Conservation (phyloP, 1,140 invertebrate species). For the Sipha flava region DNA sequence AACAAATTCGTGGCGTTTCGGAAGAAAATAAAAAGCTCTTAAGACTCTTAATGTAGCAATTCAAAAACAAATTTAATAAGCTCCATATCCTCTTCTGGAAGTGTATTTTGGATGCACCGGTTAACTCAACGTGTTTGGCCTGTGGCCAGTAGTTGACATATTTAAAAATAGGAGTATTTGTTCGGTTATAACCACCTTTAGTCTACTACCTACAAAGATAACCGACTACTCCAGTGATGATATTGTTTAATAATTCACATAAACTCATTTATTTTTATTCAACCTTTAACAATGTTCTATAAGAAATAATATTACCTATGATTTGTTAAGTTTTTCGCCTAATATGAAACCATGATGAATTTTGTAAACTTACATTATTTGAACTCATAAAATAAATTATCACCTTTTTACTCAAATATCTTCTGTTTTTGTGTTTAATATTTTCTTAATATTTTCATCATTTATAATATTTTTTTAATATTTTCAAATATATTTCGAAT, state of each 20-base stretch:
- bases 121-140: not conserved
- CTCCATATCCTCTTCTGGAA: not conserved
- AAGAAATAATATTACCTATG: no score
- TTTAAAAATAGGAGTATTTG: slow-evolving; percentile 16
- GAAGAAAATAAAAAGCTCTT: not conserved
- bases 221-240: not conserved
- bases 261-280: no score
- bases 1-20: not conserved
- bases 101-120: slow-evolving; percentile 3
- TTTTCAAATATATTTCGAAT: not conserved
- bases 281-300: no score
- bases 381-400: no score
- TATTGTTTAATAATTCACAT: no score
- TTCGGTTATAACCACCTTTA: not conserved
- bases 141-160: not conserved
- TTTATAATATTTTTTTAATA: not conserved
- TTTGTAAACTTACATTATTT: no score
- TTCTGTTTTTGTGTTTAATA: no score
- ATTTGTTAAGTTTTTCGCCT: no score
- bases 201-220: not conserved
- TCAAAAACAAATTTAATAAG: not conserved
- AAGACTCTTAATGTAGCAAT: not conserved
- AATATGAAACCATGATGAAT: no score
- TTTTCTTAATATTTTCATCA: not conserved
- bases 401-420: no score